phyloP scores from a whole-genome alignment of 2,797 vertebrate genomes.

The Loris lydekkerianus region DNA sequence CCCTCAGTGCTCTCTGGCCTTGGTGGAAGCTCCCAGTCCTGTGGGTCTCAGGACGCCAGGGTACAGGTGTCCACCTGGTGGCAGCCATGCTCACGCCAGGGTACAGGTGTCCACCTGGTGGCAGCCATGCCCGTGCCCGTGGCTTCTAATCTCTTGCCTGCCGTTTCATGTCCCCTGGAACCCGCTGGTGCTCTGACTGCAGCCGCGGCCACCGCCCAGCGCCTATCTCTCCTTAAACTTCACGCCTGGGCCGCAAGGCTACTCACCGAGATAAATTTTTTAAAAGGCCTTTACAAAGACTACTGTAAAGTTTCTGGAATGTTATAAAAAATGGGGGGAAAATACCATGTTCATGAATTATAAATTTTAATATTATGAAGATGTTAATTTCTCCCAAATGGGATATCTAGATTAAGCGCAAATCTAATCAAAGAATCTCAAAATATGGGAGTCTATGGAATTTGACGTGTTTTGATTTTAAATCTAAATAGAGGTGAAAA shows the following conservation, averaged over 20 bases:
- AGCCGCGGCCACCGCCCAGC: too few species aligned
- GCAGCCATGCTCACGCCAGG: not conserved
- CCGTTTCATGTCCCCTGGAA: slow-evolving; percentile 85
- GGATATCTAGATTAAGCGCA: not conserved
- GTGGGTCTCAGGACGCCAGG: slow-evolving; percentile 61
- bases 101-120: slow-evolving; percentile 48
- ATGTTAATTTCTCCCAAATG: not conserved
- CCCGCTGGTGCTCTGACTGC: too few species aligned
- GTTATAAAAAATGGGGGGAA: not conserved
- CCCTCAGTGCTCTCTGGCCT: not conserved
- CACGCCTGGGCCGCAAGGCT: too few species aligned
- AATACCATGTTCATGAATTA: not conserved
- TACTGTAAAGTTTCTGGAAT: not conserved
- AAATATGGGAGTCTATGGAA: not conserved
- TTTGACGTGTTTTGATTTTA: not conserved
- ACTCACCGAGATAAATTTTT: not conserved
- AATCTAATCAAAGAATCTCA: not conserved
- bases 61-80: slow-evolving; percentile 48
- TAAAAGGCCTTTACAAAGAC: not conserved
- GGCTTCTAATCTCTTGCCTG: slow-evolving; percentile 82
- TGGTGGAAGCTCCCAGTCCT: slow-evolving; percentile 41
- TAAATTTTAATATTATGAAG: not conserved
- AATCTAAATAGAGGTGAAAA: not conserved
- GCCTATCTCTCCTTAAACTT: too few species aligned
- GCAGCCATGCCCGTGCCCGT: not conserved